Percentiles rank a stretch among this genome's conserved stretches.
These are phyloP conservation scores for Aquatica leii DNA, from an alignment of 2,888 invertebrate species.

Conservation along the genomic window DNA sequence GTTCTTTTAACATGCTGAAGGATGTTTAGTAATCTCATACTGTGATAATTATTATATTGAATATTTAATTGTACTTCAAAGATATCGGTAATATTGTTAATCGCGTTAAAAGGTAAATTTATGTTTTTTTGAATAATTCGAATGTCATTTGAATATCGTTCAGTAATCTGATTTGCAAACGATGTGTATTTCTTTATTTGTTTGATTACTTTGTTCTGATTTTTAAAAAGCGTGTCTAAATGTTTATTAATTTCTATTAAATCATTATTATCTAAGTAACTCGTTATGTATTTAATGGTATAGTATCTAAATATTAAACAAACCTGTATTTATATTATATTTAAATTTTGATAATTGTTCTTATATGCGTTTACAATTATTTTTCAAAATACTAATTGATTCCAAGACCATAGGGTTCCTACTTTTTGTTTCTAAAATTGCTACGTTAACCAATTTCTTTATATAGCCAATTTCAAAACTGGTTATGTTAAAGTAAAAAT, in stretches of 20 bases:
- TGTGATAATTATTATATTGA: slow-evolving; percentile 6
- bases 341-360: not conserved
- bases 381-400: not conserved
- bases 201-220: slow-evolving; percentile 27
- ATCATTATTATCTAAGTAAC: not conserved
- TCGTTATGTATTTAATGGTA: slow-evolving; percentile 13
- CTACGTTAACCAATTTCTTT: slow-evolving; percentile 25
- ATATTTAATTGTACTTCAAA: too few relatives aligned
- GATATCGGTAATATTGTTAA: too few relatives aligned
- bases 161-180: slow-evolving; percentile 32
- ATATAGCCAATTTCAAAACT: slow-evolving; percentile 28
- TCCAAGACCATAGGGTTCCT: not conserved
- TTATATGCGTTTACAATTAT: not conserved
- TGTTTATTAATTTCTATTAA: slow-evolving; percentile 7
- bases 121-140: slow-evolving; percentile 16
- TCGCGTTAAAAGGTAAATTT: slow-evolving; percentile 9
- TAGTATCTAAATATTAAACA: not conserved
- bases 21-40: not conserved
- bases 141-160: slow-evolving; percentile 21
- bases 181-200: slow-evolving; percentile 29
- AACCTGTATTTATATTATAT: not conserved
- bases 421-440: not conserved
- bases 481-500: slow-evolving; percentile 42
- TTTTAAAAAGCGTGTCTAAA: slow-evolving; percentile 18
- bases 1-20: slow-evolving; percentile 19